Evolutionary conservation across 2,113 vertebrate genomes (phyloP), one percentile per base, ranked within the genome.

Genomic region (Neofelis nebulosa): DNA sequence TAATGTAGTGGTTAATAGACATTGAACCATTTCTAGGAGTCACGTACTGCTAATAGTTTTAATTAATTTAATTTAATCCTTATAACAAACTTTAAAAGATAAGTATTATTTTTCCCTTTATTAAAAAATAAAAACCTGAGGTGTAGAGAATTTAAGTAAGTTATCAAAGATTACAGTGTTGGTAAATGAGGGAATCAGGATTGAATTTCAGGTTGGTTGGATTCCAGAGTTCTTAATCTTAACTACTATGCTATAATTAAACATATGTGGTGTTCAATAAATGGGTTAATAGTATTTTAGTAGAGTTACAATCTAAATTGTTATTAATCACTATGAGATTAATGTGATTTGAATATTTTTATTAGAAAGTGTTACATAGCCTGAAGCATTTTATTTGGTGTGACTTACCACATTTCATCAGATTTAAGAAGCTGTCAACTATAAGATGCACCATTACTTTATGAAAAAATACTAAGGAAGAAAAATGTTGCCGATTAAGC

Each of bases 371-470:
- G 21, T 96, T 92, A 83, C 13, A 89, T 68, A 92, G 83, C 52
- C 55, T 83, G 12, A 4, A 78, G 74, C 61, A 89, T 92, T 89
- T 92, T 95, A 90, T 87, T 80, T 98, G 61, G 48, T 94, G 36
- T 96, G 78, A 66, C 38, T 97, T 95, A 89, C 29, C 85, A 93
- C 31, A 74, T 84, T 97, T 92, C 91, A 92, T 87, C 74, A 97
- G 92, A 97, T 68, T 86, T 92, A 94, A 85, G 74, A 92, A 95
- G 55, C 14, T 1, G 16, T 95, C 79, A 86, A 12, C 50, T 94
- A 2, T 83, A 68, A 84, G 61, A 79, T 94, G 25, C 31, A 65
- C 52, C 48, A 92, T 91, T 90, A 92, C 21, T 89, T 82, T 95
- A 66, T 85, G 29, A 61, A 61, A 61, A 61, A 61, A 61, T 82